Evolutionary conservation across 2,113 vertebrate genomes (phyloP).

Genomic region (Mustelus asterias): DNA sequence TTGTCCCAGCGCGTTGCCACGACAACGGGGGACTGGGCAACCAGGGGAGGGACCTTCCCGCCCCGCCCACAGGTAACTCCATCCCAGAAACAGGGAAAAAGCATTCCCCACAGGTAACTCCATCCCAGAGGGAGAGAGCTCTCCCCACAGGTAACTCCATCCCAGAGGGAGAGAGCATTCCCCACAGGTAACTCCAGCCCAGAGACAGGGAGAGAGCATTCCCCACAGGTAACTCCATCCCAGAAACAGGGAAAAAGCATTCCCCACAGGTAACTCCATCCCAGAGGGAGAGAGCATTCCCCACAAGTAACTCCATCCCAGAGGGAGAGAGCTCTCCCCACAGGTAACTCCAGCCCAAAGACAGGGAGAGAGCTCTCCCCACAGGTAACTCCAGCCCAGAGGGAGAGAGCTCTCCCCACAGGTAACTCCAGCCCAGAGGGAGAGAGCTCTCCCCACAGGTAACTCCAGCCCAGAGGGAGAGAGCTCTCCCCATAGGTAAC

Average conservation of each 20-base stretch:
- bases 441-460: too few species aligned
- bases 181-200: too few species aligned
- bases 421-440: neutral
- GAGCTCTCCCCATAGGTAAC: neutral
- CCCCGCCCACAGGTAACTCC: too few species aligned
- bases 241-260: too few species aligned
- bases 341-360: too few species aligned
- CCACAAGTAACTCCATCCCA: neutral
- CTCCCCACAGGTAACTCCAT: neutral
- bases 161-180: too few species aligned
- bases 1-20: neutral
- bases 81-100: too few species aligned
- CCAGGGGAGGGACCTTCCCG: neutral
- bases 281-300: neutral
- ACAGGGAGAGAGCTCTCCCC: neutral
- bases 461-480: neutral
- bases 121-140: neutral
- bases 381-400: neutral
- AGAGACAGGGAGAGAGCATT: too few species aligned
- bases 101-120: neutral
- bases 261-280: too few species aligned
- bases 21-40: neutral
- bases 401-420: neutral
- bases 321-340: too few species aligned
- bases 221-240: too few species aligned